A percentile compares a stretch with the other conserved stretches of the same genome.
Conservation (phyloP, 2,888 invertebrate species). For the Pogonocherus hispidulus region DNA sequence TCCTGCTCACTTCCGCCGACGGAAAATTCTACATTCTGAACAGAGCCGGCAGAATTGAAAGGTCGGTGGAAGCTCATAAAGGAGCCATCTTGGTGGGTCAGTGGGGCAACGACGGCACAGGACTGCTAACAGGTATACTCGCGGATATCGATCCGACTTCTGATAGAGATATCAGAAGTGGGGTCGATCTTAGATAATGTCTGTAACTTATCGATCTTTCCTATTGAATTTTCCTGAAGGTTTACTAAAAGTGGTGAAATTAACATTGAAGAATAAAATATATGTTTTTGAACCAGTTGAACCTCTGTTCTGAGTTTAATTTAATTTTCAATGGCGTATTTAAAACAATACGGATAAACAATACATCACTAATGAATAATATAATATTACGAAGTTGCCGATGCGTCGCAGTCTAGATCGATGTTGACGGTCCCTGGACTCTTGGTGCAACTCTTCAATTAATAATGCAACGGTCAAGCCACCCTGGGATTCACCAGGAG, state of each 20-base stretch:
- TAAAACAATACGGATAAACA: too few relatives aligned
- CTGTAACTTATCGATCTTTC: too few relatives aligned
- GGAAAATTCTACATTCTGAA: slow-evolving; percentile 89
- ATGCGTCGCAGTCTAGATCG: too few relatives aligned
- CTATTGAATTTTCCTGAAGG: too few relatives aligned
- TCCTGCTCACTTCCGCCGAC: slow-evolving; percentile 89
- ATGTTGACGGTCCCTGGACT: too few relatives aligned
- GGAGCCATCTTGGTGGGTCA: slow-evolving; percentile 91
- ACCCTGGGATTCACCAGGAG: background rate
- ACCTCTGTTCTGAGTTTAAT: too few relatives aligned
- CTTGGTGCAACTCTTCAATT: background rate
- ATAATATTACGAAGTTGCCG: too few relatives aligned
- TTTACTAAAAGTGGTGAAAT: too few relatives aligned
- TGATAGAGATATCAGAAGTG: background rate
- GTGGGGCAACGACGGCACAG: slow-evolving; percentile 96
- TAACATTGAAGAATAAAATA: too few relatives aligned
- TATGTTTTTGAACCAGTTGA: too few relatives aligned
- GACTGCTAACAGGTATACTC: slow-evolving; percentile 86
- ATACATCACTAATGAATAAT: too few relatives aligned
- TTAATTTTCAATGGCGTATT: too few relatives aligned
- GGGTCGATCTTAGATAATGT: background rate
- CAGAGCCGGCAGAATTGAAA: slow-evolving; percentile 91
- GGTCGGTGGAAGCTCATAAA: slow-evolving; percentile 92
- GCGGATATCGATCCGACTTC: background rate
- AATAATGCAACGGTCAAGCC: background rate